A percentile compares a stretch with the other conserved stretches of the same genome.
Conservation (phyloP, 2,113 vertebrate species). For the Ciconia stormi region DNA sequence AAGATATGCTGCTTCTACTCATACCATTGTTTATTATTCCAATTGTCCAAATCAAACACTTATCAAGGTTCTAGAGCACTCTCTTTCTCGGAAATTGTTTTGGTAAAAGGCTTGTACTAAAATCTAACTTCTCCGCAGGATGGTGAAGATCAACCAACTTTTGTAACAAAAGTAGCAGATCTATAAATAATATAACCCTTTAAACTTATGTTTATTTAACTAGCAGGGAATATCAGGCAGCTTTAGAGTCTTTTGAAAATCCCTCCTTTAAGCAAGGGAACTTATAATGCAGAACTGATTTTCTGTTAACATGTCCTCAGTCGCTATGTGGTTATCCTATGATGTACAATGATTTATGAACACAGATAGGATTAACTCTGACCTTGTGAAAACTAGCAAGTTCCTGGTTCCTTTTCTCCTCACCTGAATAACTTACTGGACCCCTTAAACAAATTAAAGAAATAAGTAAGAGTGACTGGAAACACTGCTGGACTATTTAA, state of each 20-base stretch:
- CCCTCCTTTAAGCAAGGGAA: neutral
- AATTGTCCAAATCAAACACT: neutral
- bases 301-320: neutral
- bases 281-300: neutral
- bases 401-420: slow-evolving; percentile 24
- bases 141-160: neutral
- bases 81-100: neutral
- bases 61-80: neutral
- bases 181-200: neutral
- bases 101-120: neutral
- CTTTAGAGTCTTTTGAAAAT: neutral
- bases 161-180: neutral
- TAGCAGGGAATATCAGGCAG: neutral
- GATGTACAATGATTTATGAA: slow-evolving; percentile 60
- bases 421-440: slow-evolving; percentile 56
- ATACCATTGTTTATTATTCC: neutral
- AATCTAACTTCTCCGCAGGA: neutral
- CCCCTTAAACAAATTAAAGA: slow-evolving; percentile 73
- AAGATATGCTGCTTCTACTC: neutral
- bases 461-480: slow-evolving; percentile 67
- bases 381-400: slow-evolving; percentile 46
- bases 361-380: slow-evolving; percentile 52
- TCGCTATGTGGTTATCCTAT: neutral
- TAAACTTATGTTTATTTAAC: neutral
- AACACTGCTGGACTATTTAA: slow-evolving; percentile 73